Percentiles rank a stretch among this genome's conserved stretches.
These are phyloP conservation scores for Notodonta ziczac DNA, from an alignment of 2,888 invertebrate species.

Conservation along the genomic window DNA sequence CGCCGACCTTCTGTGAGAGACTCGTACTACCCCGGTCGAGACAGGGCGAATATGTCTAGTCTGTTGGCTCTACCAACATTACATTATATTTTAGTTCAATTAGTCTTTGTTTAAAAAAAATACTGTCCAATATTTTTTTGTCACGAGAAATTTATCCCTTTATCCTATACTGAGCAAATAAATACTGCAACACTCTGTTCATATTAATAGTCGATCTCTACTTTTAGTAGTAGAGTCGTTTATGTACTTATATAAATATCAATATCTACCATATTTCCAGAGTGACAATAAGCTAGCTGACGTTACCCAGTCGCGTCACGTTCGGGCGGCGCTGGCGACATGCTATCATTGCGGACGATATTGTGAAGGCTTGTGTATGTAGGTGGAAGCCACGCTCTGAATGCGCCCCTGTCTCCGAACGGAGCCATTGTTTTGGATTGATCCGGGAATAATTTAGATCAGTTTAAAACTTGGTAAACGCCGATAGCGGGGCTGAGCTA, in stretches of 20 bases:
- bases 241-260: constrained; percentile 9
- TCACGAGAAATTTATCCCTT: too few relatives aligned
- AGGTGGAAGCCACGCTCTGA: constrained; percentile 2
- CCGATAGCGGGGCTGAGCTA: not conserved
- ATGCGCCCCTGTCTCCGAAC: not conserved
- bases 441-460: not conserved
- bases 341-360: constrained; percentile 48
- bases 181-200: too few relatives aligned
- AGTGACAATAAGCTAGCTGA: constrained; percentile 18
- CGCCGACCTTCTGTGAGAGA: too few relatives aligned
- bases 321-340: constrained; percentile 30
- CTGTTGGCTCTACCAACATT: too few relatives aligned
- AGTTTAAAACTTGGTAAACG: not conserved
- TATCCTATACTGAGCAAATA: too few relatives aligned
- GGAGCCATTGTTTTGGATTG: not conserved
- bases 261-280: constrained; percentile 19
- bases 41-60: too few relatives aligned
- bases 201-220: not conserved
- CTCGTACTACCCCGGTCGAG: too few relatives aligned
- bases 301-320: constrained; percentile 35
- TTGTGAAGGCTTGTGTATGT: constrained; percentile 32
- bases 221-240: not conserved
- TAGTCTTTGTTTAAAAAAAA: too few relatives aligned
- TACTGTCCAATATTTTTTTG: too few relatives aligned
- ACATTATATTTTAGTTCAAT: too few relatives aligned